Evolutionary conservation across 2,797 vertebrate species (phyloP).

Genomic region (Acropternis orthonyx): DNA sequence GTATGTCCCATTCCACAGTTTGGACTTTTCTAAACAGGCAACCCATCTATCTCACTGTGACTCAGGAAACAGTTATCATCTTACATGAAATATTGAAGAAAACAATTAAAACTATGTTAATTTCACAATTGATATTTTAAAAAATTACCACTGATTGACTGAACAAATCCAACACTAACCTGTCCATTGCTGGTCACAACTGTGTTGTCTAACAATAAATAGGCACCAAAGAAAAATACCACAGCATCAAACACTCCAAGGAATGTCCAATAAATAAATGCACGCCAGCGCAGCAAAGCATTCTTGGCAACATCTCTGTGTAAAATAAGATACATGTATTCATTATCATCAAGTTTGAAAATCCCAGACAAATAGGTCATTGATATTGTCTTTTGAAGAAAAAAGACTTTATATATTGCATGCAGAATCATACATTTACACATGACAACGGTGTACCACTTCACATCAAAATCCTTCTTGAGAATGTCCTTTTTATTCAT

Average conservation of each 20-base stretch:
- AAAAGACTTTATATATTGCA: background rate
- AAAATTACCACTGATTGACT: background rate
- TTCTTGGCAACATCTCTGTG: slow-evolving; percentile 96
- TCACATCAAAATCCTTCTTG: background rate
- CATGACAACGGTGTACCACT: background rate
- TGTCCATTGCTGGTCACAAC: slow-evolving; percentile 91
- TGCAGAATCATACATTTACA: background rate
- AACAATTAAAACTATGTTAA: background rate
- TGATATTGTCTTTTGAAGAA: background rate
- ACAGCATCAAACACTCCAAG: slow-evolving; percentile 91
- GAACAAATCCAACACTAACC: slow-evolving; percentile 67
- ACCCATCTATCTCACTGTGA: background rate
- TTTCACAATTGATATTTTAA: background rate
- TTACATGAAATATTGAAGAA: background rate
- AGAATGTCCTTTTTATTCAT: background rate
- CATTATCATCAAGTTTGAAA: background rate
- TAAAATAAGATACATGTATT: background rate
- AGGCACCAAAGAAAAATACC: slow-evolving; percentile 97
- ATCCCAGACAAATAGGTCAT: background rate
- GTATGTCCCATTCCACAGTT: background rate
- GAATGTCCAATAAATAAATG: slow-evolving; percentile 94
- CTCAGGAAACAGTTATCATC: background rate
- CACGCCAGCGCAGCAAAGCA: slow-evolving; percentile 88
- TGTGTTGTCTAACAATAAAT: slow-evolving; percentile 94
- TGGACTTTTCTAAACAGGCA: background rate